Conservation (phyloP, 1,140 invertebrate species). For the Dinothrombium tinctorium region DNA sequence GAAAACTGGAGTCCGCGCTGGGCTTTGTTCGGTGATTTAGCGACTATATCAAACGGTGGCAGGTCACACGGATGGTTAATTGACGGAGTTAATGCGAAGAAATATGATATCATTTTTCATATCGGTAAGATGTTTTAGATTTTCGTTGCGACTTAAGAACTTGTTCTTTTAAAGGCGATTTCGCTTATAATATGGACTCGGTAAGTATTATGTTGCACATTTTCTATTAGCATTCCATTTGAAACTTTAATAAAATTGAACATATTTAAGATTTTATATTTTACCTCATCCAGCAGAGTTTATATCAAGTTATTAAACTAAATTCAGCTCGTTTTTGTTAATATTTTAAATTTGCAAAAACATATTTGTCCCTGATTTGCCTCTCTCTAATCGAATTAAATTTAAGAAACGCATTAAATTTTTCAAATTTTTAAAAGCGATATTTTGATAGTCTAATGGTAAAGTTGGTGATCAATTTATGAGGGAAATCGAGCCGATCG, state of each 20-base stretch:
- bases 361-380: too few relatives aligned
- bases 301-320: too few relatives aligned
- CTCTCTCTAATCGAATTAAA: too few relatives aligned
- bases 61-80: constrained; percentile 47
- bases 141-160: background rate
- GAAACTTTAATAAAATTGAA: too few relatives aligned
- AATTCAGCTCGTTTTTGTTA: constrained; percentile 3
- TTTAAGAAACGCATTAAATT: too few relatives aligned
- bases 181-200: constrained; percentile 80
- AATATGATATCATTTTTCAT: constrained; percentile 68
- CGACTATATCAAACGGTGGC: constrained; percentile 65
- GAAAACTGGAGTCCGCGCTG: constrained; percentile 20
- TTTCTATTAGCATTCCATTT: too few relatives aligned
- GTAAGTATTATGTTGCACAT: constrained; percentile 20
- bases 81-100: constrained; percentile 43
- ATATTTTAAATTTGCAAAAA: too few relatives aligned
- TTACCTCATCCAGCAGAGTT: too few relatives aligned
- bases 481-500: constrained; percentile 60
- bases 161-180: constrained; percentile 30
- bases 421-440: too few relatives aligned
- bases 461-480: constrained; percentile 65
- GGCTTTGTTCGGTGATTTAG: constrained; percentile 74
- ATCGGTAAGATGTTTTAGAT: constrained; percentile 34
- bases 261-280: too few relatives aligned
- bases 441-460: constrained; percentile 33